phyloP scores from a whole-genome alignment of 2,113 vertebrate species.

The Sander vitreus region DNA sequence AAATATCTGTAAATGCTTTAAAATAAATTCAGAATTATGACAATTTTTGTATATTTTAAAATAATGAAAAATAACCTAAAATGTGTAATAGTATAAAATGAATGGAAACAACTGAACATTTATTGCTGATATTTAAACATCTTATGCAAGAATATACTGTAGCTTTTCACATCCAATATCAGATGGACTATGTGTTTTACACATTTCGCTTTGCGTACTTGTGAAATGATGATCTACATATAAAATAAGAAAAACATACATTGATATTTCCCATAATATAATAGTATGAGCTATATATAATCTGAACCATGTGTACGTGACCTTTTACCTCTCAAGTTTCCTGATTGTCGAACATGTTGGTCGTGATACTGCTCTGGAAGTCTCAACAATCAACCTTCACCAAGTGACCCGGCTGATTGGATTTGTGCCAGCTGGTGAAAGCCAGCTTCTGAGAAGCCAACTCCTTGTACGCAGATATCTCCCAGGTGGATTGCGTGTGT shows the following conservation, averaged over 20 bases:
- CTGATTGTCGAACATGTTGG: slow-evolving; percentile 4
- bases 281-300: background rate
- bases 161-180: background rate
- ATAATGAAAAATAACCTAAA: background rate
- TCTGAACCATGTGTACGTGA: background rate
- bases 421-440: slow-evolving; percentile 28
- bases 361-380: slow-evolving; percentile 12
- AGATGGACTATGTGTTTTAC: background rate
- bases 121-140: background rate
- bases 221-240: background rate
- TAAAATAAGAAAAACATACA: background rate
- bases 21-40: background rate
- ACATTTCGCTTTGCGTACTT: background rate
- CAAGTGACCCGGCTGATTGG: slow-evolving; percentile 24
- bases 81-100: no score
- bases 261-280: background rate
- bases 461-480: background rate
- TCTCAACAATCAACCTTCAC: slow-evolving; percentile 46
- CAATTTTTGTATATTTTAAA: background rate
- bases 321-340: slow-evolving; percentile 25
- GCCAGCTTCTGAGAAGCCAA: slow-evolving; percentile 30
- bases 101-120: background rate
- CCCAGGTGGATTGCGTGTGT: slow-evolving; percentile 12
- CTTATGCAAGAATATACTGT: background rate
- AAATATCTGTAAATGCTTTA: background rate